Evolutionary conservation across 2,888 invertebrate genomes (phyloP).

Genomic region (Aphidoletes aphidimyza): DNA sequence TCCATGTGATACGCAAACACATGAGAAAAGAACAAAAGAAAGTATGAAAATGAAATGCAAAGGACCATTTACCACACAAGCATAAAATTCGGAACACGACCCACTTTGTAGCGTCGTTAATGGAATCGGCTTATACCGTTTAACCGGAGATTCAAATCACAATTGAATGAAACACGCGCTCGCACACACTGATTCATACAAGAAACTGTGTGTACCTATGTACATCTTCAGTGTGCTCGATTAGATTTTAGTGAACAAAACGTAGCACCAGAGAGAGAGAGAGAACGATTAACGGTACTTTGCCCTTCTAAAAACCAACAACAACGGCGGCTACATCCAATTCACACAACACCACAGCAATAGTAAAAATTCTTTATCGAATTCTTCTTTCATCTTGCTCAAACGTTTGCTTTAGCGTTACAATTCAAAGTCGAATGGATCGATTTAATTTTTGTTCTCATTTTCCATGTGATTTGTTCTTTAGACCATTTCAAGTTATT

Average conservation of each 20-base stretch:
- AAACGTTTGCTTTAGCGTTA: background rate
- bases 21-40: constrained; percentile 41
- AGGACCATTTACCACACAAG: constrained; percentile 40
- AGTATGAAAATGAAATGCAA: constrained; percentile 53
- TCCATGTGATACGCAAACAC: background rate
- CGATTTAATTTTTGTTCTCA: constrained; percentile 24
- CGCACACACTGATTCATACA: background rate
- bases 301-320: constrained; percentile 51
- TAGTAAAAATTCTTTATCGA: background rate
- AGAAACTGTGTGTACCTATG: background rate
- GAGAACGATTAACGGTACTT: constrained; percentile 39
- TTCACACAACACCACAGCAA: background rate
- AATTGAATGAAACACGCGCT: background rate
- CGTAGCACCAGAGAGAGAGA: background rate
- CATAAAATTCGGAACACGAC: constrained; percentile 54
- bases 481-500: background rate
- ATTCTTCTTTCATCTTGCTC: background rate
- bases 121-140: background rate
- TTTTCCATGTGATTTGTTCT: constrained; percentile 40
- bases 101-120: background rate
- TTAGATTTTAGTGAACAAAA: background rate
- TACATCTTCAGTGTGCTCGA: constrained; percentile 22
- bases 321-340: no score
- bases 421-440: background rate
- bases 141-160: constrained; percentile 26